Conservation (phyloP, 1,140 invertebrate species). For the Caenorhabditis tropicalis region DNA sequence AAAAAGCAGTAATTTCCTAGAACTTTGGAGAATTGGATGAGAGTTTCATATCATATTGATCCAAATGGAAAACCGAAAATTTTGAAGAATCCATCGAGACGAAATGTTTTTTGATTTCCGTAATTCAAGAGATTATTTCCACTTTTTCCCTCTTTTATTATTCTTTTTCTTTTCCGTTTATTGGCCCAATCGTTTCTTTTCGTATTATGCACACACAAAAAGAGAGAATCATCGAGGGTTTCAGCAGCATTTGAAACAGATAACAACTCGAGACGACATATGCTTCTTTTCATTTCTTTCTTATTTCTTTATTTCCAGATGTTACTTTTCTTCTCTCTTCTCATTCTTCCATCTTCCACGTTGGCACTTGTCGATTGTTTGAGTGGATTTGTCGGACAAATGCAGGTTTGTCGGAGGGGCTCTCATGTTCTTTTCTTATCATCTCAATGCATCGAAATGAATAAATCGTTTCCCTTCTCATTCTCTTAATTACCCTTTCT, state of each 20-base stretch:
- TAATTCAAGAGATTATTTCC: not conserved
- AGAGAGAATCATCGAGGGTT: not conserved
- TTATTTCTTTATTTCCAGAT: slow-evolving; percentile 16
- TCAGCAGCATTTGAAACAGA: slow-evolving; percentile 39
- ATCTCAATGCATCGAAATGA: not conserved
- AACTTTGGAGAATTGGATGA: too few species aligned
- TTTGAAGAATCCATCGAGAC: too few species aligned
- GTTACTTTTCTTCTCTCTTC: not conserved
- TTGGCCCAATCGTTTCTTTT: slow-evolving; percentile 19
- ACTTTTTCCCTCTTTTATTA: not conserved
- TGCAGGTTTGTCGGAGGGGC: not conserved
- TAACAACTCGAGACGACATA: slow-evolving; percentile 44
- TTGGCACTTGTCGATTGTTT: slow-evolving; percentile 48
- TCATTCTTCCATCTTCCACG: slow-evolving; percentile 27
- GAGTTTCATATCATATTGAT: too few species aligned
- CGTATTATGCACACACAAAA: not conserved
- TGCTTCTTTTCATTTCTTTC: not conserved
- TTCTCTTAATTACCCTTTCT: too few species aligned
- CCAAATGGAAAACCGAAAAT: too few species aligned
- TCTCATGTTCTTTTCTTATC: not conserved
- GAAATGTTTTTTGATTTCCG: too few species aligned
- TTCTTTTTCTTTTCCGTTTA: slow-evolving; percentile 22
- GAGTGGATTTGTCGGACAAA: slow-evolving; percentile 44
- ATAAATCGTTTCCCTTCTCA: not conserved
- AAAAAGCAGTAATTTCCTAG: too few species aligned